Evolutionary conservation across 1,140 invertebrate species (phyloP), one percentile per base, ranked within the genome.

Genomic region (Lanistes nyassanus): DNA sequence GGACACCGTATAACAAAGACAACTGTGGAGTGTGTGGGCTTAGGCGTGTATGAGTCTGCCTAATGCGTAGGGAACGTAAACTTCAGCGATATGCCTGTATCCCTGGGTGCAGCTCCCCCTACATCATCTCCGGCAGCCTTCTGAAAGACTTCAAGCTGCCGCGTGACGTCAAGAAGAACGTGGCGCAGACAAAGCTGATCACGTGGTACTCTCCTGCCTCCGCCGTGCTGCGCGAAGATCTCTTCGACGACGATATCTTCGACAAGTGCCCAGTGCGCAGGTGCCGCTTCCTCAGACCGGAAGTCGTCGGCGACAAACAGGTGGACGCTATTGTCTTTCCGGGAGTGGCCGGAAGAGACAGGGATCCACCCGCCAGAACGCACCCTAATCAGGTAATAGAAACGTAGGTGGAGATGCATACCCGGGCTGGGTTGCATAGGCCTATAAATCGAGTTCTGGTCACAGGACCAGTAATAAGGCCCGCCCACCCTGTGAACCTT

Each of bases 151-250:
- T 72, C 56, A 72, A 60, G 9, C 23, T 72, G 16, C 29, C 70
- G 23, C 53, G 56, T 16, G 70, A 72, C 55, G 55, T 37, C 34
- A 72, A 72, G 55, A 58, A 60, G 21, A 60, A 58, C 55, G 55
- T 62, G 23, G 42, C 70, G 21, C 37, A 56, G 37, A 72, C 56
- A 26, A 72, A 72, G 56, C 31, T 72, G 51, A 72, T 72, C 70
- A 72, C 70, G 70, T 72, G 70, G 70, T 72, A 72, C 36, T 29
- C 55, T n/a, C 34, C 42, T 31, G 70, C 70, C 55, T 58, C 70
- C 23, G 56, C 53, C 26, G 31, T 26, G 31, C 31, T 72, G 70
- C 70, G 55, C 31, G 70, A 72, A 42, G 70, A 72, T 55, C 70
- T 72, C 36, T 72, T 72, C 29, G 70, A 72, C 56, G 70, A 72